A percentile compares a stretch with the other conserved stretches of the same genome.
Conservation (phyloP, 2,797 vertebrate genomes). For the Cirrhinus mrigala region DNA sequence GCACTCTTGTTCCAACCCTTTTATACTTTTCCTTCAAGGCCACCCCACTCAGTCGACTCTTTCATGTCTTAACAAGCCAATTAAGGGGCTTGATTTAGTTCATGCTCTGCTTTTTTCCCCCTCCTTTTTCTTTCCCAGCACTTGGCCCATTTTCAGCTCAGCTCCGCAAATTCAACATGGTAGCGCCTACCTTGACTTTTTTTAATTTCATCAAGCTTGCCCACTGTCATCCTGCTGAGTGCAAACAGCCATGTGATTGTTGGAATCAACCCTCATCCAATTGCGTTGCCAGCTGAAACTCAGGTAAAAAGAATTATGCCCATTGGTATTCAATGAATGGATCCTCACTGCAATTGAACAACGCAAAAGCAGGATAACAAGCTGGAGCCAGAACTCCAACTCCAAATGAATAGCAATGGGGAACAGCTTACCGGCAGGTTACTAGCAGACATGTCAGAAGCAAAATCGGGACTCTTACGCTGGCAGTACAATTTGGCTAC, state of each 20-base stretch:
- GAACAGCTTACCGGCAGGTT: constrained; percentile 20
- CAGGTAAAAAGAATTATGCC: constrained; percentile 48
- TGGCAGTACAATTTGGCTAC: not conserved
- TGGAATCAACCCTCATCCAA: constrained; percentile 48
- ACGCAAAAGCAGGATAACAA: constrained; percentile 61
- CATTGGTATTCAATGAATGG: constrained; percentile 61
- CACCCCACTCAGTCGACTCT: constrained; percentile 60
- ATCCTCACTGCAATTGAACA: constrained; percentile 56
- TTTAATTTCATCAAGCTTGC: constrained; percentile 56
- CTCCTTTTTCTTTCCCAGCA: constrained; percentile 44
- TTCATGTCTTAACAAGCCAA: constrained; percentile 74
- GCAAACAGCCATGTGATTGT: constrained; percentile 43
- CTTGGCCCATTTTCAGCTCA: constrained; percentile 59
- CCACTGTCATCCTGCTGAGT: constrained; percentile 42
- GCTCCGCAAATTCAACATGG: constrained; percentile 52
- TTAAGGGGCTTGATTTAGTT: constrained; percentile 69
- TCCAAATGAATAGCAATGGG: constrained; percentile 57
- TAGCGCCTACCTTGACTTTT: constrained; percentile 51
- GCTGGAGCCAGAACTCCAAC: constrained; percentile 57
- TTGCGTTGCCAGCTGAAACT: constrained; percentile 38
- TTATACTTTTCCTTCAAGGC: constrained; percentile 61
- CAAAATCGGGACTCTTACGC: not conserved
- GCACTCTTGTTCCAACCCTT: constrained; percentile 48
- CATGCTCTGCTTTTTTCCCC: constrained; percentile 48
- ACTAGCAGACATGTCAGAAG: constrained; percentile 22